These are phyloP conservation scores for Campaea margaritaria DNA, from an alignment of 2,888 invertebrate species.

Conservation along the genomic window DNA sequence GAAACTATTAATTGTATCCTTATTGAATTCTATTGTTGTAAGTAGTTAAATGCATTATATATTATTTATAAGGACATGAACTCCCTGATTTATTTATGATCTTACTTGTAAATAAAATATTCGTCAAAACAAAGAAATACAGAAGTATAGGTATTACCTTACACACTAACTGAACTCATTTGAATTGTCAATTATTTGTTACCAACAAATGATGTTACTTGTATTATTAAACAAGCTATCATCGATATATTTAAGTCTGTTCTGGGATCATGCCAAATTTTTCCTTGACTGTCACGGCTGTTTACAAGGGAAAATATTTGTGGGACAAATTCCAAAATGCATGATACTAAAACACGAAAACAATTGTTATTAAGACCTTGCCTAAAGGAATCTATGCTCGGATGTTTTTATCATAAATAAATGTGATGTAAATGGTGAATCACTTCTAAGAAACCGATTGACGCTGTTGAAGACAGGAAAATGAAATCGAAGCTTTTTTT, in stretches of 20 bases:
- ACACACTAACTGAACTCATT: too few relatives aligned
- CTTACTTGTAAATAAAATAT: too few relatives aligned
- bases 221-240: slow-evolving; percentile 23
- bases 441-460: slow-evolving; percentile 28
- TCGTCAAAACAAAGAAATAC: too few relatives aligned
- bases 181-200: too few relatives aligned
- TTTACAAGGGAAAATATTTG: slow-evolving; percentile 42
- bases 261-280: slow-evolving; percentile 50
- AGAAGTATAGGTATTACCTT: too few relatives aligned
- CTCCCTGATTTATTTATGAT: too few relatives aligned
- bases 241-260: slow-evolving; percentile 35
- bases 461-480: slow-evolving; percentile 18
- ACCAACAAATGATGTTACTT: slow-evolving; percentile 4
- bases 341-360: not conserved
- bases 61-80: too few relatives aligned
- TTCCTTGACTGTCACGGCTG: slow-evolving; percentile 43
- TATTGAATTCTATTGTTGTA: too few relatives aligned
- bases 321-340: slow-evolving; percentile 24
- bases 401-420: not conserved
- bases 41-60: too few relatives aligned
- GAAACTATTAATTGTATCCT: too few relatives aligned
- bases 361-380: too few relatives aligned
- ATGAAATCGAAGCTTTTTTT: not conserved
- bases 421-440: slow-evolving; percentile 15
- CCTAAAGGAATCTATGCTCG: not conserved